phyloP scores from a whole-genome alignment of 2,797 vertebrate genomes.

The Enteromius mattozi region DNA sequence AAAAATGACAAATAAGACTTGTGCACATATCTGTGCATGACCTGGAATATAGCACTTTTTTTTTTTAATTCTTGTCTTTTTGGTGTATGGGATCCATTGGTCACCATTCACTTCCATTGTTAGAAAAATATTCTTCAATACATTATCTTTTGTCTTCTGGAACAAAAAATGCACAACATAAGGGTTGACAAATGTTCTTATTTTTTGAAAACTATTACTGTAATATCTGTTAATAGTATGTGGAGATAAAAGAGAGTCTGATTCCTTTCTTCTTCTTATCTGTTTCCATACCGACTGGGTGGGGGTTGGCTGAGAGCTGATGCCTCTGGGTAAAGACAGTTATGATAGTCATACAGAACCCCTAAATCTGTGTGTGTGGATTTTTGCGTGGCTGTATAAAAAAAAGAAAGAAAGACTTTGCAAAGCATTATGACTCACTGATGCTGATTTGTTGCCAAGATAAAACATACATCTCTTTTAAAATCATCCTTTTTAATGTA shows the following conservation, averaged over 20 bases:
- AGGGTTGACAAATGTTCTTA: background rate
- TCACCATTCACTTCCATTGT: background rate
- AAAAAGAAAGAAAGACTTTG: background rate
- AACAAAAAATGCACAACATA: background rate
- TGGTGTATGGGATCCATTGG: too few species aligned
- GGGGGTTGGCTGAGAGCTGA: slow-evolving; percentile 59
- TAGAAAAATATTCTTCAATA: background rate
- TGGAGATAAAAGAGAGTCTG: slow-evolving; percentile 6
- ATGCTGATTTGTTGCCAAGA: slow-evolving; percentile 16
- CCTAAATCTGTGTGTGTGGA: slow-evolving; percentile 7
- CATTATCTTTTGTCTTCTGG: background rate
- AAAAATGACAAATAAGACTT: background rate
- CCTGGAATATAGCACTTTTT: background rate
- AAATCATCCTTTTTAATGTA: slow-evolving; percentile 34
- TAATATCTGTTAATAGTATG: background rate
- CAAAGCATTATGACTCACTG: slow-evolving; percentile 13
- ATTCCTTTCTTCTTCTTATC: slow-evolving; percentile 61
- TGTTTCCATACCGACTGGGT: slow-evolving; percentile 76
- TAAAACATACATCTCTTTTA: slow-evolving; percentile 36
- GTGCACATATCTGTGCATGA: background rate
- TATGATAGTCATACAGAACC: slow-evolving; percentile 37
- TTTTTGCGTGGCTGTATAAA: background rate
- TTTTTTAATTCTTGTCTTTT: background rate
- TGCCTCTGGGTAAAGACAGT: slow-evolving; percentile 41
- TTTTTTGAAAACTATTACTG: background rate